A percentile compares a stretch with the other conserved stretches of the same genome.
Evolutionary conservation across 2,113 vertebrate genomes (phyloP).

Genomic region (Clarias gariepinus): DNA sequence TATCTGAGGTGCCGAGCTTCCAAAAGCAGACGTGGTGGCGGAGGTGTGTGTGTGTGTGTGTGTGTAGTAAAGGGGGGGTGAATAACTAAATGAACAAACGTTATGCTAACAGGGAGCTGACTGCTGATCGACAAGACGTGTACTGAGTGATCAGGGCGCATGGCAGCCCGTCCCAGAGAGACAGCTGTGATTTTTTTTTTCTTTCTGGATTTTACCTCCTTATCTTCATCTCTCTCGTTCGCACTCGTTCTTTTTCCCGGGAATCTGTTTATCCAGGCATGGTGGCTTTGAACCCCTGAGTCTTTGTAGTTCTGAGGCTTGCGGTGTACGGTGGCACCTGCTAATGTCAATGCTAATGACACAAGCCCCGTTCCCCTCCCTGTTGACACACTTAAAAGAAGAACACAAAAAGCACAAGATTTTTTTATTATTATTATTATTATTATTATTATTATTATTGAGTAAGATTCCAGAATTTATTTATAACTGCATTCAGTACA

Average conservation of each 20-base stretch:
- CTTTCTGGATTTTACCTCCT: conserved; percentile 50
- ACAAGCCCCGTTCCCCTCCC: conserved; percentile 53
- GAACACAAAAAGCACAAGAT: conserved; percentile 27
- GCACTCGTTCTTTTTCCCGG: conserved; percentile 50
- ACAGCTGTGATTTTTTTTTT: conserved; percentile 35
- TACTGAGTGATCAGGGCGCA: conserved; percentile 41
- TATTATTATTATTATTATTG: conserved; percentile 13
- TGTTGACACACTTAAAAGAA: conserved; percentile 59
- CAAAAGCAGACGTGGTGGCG: conserved; percentile 10
- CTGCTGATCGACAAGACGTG: conserved; percentile 24
- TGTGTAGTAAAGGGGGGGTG: not conserved
- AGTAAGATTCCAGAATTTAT: conserved; percentile 32
- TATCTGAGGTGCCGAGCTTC: conserved; percentile 39
- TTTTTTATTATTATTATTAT: not conserved
- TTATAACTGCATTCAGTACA: conserved; percentile 57
- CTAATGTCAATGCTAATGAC: conserved; percentile 74
- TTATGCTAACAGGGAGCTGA: conserved; percentile 36
- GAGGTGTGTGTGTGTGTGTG: not conserved
- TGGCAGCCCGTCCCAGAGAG: conserved; percentile 34
- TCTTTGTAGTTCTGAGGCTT: conserved; percentile 69
- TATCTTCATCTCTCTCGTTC: conserved; percentile 39
- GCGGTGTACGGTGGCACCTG: conserved; percentile 63
- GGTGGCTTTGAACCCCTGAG: conserved; percentile 66
- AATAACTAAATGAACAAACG: conserved; percentile 57
- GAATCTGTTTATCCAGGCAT: conserved; percentile 66